These are phyloP conservation scores for Hydrotaea diabolus DNA, from an alignment of 2,888 invertebrate genomes.

Conservation along the genomic window DNA sequence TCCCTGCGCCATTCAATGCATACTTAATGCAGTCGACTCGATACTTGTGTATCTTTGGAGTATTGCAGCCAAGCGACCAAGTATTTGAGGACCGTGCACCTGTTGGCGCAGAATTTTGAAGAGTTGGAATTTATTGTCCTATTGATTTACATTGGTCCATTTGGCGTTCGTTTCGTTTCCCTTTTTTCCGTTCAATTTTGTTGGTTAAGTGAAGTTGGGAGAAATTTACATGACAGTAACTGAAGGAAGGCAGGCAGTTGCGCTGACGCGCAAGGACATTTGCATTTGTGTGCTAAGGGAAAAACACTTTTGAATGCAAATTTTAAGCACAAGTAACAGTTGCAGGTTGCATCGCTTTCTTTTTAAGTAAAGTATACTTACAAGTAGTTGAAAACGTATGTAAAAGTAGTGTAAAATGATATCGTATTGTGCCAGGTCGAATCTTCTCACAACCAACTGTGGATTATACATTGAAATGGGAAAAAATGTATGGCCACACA, in stretches of 20 bases:
- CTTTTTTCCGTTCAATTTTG: not conserved
- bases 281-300: not conserved
- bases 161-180: not conserved
- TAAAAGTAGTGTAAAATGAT: too few relatives aligned
- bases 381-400: not conserved
- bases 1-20: slow-evolving; percentile 39
- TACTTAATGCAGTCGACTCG: slow-evolving; percentile 26
- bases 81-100: not conserved
- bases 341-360: not conserved
- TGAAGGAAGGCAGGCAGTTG: not conserved
- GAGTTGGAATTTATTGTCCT: slow-evolving; percentile 1
- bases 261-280: not conserved
- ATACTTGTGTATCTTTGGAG: not conserved
- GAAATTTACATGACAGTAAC: not conserved
- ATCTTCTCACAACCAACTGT: too few relatives aligned
- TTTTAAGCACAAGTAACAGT: not conserved
- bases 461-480: too few relatives aligned
- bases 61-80: not conserved
- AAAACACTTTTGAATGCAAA: not conserved
- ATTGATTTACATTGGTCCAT: slow-evolving; percentile 14
- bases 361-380: not conserved
- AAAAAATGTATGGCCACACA: too few relatives aligned
- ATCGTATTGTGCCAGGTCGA: too few relatives aligned
- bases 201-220: not conserved
- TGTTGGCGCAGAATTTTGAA: slow-evolving; percentile 1